Conservation (phyloP, 2,797 vertebrate species). For the Emydoidea blandingii region DNA sequence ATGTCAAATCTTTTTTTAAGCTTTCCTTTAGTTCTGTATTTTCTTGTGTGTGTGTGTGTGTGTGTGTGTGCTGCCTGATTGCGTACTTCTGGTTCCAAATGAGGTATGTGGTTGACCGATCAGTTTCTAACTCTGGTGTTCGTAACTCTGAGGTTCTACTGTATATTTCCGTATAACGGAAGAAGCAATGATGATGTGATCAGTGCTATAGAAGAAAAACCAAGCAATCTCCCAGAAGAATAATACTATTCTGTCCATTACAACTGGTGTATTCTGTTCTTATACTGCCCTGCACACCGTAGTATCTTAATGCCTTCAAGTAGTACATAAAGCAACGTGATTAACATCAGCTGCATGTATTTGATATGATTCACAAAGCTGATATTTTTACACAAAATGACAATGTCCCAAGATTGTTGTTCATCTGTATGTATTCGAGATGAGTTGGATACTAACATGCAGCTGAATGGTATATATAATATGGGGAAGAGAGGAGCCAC, state of each 20-base stretch:
- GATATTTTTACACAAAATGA: background rate
- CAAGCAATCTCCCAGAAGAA: constrained; percentile 1
- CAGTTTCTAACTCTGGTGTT: too few relatives aligned
- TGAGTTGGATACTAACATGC: background rate
- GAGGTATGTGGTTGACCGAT: too few relatives aligned
- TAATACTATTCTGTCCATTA: background rate
- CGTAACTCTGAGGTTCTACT: too few relatives aligned
- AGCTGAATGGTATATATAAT: background rate
- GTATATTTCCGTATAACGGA: background rate
- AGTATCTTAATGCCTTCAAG: background rate
- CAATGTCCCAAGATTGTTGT: background rate
- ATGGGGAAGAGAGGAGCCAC: background rate
- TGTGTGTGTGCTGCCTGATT: too few relatives aligned
- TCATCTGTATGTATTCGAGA: background rate
- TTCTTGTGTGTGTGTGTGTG: too few relatives aligned
- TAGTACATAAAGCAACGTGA: background rate
- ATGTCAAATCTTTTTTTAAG: too few relatives aligned
- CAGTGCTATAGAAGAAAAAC: constrained; percentile 4
- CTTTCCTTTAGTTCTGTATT: too few relatives aligned
- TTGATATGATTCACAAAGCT: background rate
- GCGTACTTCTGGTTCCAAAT: too few relatives aligned
- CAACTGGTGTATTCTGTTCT: background rate
- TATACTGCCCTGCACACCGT: background rate
- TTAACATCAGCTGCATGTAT: background rate
- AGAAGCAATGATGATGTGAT: background rate